Evolutionary conservation across 2,888 invertebrate species (phyloP).

Genomic region (Ceratothoa steindachneri): DNA sequence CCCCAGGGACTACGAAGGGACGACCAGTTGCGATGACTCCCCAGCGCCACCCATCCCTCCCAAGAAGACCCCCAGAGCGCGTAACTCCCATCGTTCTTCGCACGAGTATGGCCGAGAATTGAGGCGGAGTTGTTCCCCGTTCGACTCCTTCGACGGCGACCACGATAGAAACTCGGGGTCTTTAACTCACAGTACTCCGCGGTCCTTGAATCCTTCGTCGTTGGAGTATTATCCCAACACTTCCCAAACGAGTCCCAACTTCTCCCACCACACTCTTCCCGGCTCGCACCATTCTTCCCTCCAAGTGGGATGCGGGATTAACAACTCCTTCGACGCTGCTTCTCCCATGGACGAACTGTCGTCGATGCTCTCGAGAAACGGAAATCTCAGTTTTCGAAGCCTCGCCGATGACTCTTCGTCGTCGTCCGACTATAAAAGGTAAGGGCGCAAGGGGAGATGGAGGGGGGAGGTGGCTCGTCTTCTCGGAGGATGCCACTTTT

Average conservation of each 20-base stretch:
- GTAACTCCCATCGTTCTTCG: background rate
- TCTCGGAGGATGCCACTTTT: too few relatives aligned
- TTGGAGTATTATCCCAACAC: background rate
- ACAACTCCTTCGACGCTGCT: too few relatives aligned
- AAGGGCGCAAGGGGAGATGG: too few relatives aligned
- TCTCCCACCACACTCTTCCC: too few relatives aligned
- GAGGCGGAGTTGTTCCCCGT: background rate
- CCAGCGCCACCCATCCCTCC: background rate
- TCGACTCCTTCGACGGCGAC: background rate
- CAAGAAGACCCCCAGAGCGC: background rate
- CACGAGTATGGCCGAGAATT: background rate
- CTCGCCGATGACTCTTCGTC: background rate
- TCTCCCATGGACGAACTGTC: too few relatives aligned
- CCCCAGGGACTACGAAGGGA: background rate
- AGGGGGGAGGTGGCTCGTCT: too few relatives aligned
- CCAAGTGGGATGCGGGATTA: too few relatives aligned
- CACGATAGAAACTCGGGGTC: background rate
- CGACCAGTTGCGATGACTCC: constrained; percentile 1
- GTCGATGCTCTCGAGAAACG: background rate
- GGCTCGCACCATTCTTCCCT: too few relatives aligned
- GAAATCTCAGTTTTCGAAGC: background rate
- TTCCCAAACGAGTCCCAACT: too few relatives aligned
- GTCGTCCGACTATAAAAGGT: background rate
- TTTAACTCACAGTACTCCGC: background rate
- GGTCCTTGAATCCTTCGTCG: background rate